Evolutionary conservation across 2,113 vertebrate genomes (phyloP), one percentile per base, ranked within the genome.

Genomic region (Eolophus roseicapilla): DNA sequence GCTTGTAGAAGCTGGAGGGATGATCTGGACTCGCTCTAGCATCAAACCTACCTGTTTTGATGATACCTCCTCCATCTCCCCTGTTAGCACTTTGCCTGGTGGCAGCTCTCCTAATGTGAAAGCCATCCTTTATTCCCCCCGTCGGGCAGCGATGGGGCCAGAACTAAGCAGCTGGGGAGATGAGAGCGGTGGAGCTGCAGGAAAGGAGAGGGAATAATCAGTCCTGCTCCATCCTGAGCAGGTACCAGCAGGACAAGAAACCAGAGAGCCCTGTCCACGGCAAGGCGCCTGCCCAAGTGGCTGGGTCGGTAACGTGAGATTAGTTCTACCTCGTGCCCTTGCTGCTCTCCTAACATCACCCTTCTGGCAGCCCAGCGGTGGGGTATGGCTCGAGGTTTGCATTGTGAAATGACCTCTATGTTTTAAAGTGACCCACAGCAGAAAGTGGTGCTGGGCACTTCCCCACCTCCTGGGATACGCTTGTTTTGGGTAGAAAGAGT

Each of bases 121-220:
- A 59, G 10, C 33, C 52, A 29, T 28, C 63, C 33, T 33, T 57
- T 11, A 7, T 27, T 35, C 75, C 70, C 25, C 33, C 3, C 41
- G 12, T 3, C 0, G 13, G 70, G 53, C 49, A 1, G 11, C 31
- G 79, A 3, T 0, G 17, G 70, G 86, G 62, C 46, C 79, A 52
- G 67, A 39, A 29, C 4, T 3, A 10, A n/a, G 47, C 50, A 23
- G 55, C 35, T 17, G 86, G 53, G 69, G 76, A 70, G 84, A 57
- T 57, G 5, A 37, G 60, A n/a, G 71, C 2, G 1, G 21, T 7
- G 67, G 52, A 93, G 63, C 88, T 33, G 50, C 82, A 4, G 92
- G 85, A 37, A 49, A 79, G 76, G 86, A 89, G 62, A 82, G 68
- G 86, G 62, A 92, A 90, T 70, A 87, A 92, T 90, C 73, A 68